A percentile compares a stretch with the other conserved stretches of the same genome.
Evolutionary conservation across 2,888 invertebrate species (phyloP).

Genomic region (Fragum fragum): DNA sequence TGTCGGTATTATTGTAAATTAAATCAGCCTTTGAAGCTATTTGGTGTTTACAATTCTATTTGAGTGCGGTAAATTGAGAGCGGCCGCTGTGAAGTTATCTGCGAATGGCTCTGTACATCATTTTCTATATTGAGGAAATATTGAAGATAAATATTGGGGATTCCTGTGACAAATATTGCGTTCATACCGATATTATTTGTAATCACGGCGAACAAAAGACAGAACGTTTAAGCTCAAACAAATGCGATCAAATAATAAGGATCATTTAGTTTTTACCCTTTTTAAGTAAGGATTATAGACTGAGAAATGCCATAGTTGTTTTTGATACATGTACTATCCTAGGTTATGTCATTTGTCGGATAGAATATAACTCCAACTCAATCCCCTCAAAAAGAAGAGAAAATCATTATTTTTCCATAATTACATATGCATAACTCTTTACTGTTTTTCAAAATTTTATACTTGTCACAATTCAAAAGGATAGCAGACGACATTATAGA

Average conservation of each 20-base stretch:
- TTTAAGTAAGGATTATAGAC: too few species aligned
- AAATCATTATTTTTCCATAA: too few species aligned
- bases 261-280: conserved; percentile 5
- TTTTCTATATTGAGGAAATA: conserved; percentile 2
- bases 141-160: conserved; percentile 24
- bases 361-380: too few species aligned
- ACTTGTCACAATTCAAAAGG: too few species aligned
- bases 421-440: too few species aligned
- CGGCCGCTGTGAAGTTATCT: conserved; percentile 26
- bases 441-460: too few species aligned
- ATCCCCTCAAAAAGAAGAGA: too few species aligned
- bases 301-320: too few species aligned
- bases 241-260: background rate
- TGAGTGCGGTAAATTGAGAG: conserved; percentile 48
- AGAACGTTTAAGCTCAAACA: background rate
- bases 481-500: too few species aligned
- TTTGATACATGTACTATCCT: too few species aligned
- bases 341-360: too few species aligned
- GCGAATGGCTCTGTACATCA: conserved; percentile 16
- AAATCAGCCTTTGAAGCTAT: conserved; percentile 50
- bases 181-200: conserved; percentile 3
- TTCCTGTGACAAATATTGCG: conserved; percentile 8
- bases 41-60: conserved; percentile 57
- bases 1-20: conserved; percentile 54
- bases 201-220: conserved; percentile 7